These are phyloP conservation scores for Luidia sarsii DNA, from an alignment of 53 echinoderm and acorn worm genomes.

Conservation along the genomic window DNA sequence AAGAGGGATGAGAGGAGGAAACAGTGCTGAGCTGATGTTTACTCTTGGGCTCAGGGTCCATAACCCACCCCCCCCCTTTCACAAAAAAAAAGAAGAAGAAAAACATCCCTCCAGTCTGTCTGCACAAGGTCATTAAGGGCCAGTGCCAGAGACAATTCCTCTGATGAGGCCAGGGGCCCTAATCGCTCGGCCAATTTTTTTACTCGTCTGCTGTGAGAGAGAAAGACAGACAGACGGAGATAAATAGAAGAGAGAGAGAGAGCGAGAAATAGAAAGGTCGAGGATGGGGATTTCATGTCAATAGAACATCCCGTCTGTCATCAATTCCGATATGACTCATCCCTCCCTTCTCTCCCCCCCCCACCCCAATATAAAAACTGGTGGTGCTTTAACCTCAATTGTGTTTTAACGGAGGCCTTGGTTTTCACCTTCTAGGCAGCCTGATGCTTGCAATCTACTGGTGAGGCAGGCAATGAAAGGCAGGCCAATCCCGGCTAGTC, in stretches of 20 bases:
- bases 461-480: too few species aligned
- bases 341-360: too few species aligned
- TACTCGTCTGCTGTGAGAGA: too few species aligned
- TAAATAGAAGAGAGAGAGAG: too few species aligned
- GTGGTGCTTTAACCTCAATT: constrained; percentile 47
- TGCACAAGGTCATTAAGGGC: constrained; percentile 49
- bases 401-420: constrained; percentile 46
- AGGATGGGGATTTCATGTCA: too few species aligned
- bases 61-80: too few species aligned
- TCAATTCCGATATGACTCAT: constrained; percentile 7
- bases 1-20: too few species aligned
- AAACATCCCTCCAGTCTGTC: constrained; percentile 11
- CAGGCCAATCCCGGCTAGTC: too few species aligned
- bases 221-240: too few species aligned
- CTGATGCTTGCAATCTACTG: constrained; percentile 40
- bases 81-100: too few species aligned
- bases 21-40: constrained; percentile 41
- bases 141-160: constrained; percentile 9
- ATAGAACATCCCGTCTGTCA: constrained; percentile 13
- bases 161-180: constrained; percentile 5
- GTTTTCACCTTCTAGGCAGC: constrained; percentile 3
- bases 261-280: too few species aligned
- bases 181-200: constrained; percentile 42
- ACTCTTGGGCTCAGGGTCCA: constrained; percentile 20
- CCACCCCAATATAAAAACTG: background rate